These are phyloP conservation scores for Plebejus melissa DNA, from an alignment of 2,888 invertebrate genomes.

Conservation along the genomic window DNA sequence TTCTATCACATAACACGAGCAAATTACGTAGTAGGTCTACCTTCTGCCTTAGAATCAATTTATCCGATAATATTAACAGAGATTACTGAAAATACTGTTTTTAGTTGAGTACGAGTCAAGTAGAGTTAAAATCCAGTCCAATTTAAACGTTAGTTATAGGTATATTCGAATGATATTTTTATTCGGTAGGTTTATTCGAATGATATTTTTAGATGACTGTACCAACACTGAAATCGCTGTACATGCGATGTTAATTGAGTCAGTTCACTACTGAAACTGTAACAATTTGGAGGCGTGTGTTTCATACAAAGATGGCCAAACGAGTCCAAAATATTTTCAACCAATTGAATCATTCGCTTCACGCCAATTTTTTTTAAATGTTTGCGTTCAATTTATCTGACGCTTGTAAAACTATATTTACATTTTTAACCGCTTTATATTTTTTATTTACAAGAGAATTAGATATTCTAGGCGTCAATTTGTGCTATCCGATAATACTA, in stretches of 20 bases:
- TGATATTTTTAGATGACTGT: slow-evolving; percentile 3
- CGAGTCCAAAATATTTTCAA: background rate
- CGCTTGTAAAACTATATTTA: background rate
- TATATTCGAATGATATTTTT: no score
- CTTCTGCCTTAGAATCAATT: no score
- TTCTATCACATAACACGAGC: no score
- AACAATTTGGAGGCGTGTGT: background rate
- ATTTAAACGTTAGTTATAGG: background rate
- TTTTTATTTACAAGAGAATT: background rate
- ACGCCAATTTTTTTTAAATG: background rate
- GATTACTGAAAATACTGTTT: no score
- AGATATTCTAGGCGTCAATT: no score
- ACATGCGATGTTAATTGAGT: slow-evolving; percentile 17
- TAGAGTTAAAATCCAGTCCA: no score
- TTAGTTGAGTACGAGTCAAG: no score
- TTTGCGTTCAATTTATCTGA: background rate
- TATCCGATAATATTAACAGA: no score
- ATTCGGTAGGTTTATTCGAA: no score
- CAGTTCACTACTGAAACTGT: background rate
- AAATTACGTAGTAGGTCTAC: no score
- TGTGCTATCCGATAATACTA: no score
- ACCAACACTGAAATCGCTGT: background rate
- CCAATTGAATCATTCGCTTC: background rate
- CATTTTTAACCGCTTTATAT: background rate
- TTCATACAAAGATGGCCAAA: background rate